phyloP scores from a whole-genome alignment of 2,113 vertebrate genomes.

The Equus quagga region DNA sequence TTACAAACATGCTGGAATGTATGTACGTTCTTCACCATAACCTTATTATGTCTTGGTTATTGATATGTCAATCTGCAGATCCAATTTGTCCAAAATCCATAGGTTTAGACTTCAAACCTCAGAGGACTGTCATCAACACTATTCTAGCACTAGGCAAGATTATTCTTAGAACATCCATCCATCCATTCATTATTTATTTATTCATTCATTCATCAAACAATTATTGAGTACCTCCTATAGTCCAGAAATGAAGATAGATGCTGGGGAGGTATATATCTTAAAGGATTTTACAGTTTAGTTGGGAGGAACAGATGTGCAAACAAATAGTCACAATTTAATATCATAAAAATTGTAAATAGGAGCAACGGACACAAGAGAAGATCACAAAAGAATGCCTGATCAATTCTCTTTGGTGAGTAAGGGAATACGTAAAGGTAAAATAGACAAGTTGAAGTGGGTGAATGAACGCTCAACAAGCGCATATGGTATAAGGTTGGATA shows the following conservation, averaged over 20 bases:
- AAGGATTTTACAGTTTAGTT: background rate
- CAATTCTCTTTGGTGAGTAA: background rate
- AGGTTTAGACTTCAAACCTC: constrained; percentile 37
- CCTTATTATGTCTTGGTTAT: constrained; percentile 12
- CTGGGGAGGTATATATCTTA: background rate
- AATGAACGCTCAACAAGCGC: background rate
- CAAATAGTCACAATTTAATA: background rate
- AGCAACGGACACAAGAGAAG: background rate
- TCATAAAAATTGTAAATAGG: background rate
- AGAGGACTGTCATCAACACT: background rate
- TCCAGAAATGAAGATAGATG: background rate
- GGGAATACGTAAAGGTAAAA: background rate
- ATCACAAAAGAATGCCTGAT: background rate
- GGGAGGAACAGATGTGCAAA: background rate
- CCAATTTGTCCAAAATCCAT: constrained; percentile 43
- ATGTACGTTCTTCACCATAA: constrained; percentile 2
- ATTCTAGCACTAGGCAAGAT: background rate
- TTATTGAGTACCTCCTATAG: background rate
- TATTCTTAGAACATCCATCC: background rate
- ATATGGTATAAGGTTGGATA: background rate
- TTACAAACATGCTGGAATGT: background rate
- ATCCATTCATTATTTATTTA: background rate
- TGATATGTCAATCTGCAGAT: constrained; percentile 41
- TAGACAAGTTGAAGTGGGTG: background rate
- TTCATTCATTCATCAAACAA: constrained; percentile 7